These are phyloP conservation scores for Oryzias woworae DNA, from an alignment of 2,113 vertebrate genomes.

Conservation along the genomic window DNA sequence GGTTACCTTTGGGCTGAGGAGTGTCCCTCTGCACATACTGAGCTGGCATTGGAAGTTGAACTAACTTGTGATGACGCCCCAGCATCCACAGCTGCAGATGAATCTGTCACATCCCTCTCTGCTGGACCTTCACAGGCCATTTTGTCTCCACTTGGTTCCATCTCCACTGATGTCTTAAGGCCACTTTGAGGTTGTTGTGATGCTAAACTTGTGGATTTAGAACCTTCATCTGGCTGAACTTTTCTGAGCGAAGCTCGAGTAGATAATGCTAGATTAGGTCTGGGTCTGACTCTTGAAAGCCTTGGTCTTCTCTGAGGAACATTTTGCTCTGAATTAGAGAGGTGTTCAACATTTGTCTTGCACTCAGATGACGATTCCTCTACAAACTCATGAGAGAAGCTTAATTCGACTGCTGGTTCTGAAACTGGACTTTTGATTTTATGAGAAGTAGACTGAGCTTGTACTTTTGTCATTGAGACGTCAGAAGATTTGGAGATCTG, in stretches of 20 bases:
- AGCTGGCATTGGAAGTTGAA: neutral
- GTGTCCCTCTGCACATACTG: neutral
- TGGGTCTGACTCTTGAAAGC: slow-evolving; percentile 46
- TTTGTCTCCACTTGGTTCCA: neutral
- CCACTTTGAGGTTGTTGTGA: neutral
- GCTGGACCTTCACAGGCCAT: neutral
- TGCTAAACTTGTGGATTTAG: neutral
- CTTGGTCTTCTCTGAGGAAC: slow-evolving; percentile 27
- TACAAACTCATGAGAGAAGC: slow-evolving; percentile 5
- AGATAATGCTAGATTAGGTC: slow-evolving; percentile 40
- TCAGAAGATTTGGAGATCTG: neutral
- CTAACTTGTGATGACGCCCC: neutral
- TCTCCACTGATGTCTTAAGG: neutral
- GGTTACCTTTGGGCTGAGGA: slow-evolving; percentile 27
- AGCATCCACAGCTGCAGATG: neutral
- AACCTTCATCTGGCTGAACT: neutral
- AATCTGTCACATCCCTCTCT: neutral
- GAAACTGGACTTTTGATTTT: slow-evolving; percentile 8
- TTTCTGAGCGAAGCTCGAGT: slow-evolving; percentile 14
- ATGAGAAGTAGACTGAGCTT: slow-evolving; percentile 4
- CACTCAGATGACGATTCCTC: slow-evolving; percentile 1
- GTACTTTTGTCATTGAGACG: neutral
- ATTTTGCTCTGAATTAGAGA: slow-evolving; percentile 14
- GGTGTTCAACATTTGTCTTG: neutral
- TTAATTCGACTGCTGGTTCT: neutral